Evolutionary conservation across 2,113 vertebrate species (phyloP), one percentile per base, ranked within the genome.

Genomic region (Istiophorus platypterus): DNA sequence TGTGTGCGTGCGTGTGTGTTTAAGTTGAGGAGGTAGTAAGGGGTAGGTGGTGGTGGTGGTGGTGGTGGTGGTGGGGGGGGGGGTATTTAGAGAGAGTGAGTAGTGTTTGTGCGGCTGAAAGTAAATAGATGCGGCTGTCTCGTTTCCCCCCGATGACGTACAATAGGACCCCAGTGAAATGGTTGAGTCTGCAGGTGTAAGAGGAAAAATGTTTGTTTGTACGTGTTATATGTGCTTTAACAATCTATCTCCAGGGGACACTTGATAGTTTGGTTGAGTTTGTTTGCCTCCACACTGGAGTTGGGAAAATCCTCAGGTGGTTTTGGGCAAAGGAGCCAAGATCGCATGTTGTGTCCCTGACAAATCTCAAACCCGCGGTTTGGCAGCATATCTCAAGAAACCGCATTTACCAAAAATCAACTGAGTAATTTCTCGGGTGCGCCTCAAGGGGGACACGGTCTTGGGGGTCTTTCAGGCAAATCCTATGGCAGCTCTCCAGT

Each of bases 141-240:
- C 37, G 11, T 86, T 75, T 42, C 66, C 51, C 49, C 74, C 67
- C 88, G 85, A 88, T 92, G 91, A 92, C 83, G 77, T 87, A 91
- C 79, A 71, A 63, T 27, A 72, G 59, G 76, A 81, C 81, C 83
- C 86, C n/a, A 54, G 89, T 85, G 91, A 84, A 78, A 85, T 66
- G 62, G 22, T 31, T 1, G 2, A 56, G 61, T 71, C 37, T 34
- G 52, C 31, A 42, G 15, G 51, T 47, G 47, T 49, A 3, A 22
- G 7, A 15, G 7, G 11, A 45, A 31, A 45, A 14, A 67, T 75
- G 51, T 61, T 41, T 70, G 64, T 34, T 56, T n/a, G 31, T 45
- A 8, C 47, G 29, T 54, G 18, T 10, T 79, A 56, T 45, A n/a
- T 69, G 57, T 88, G 45, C 86, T 80, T 61, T 83, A 59, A 58